Percentiles rank a stretch among this genome's conserved stretches.
Conservation (phyloP, 1,140 invertebrate species). For the Hyposmocoma kahamanoa region DNA sequence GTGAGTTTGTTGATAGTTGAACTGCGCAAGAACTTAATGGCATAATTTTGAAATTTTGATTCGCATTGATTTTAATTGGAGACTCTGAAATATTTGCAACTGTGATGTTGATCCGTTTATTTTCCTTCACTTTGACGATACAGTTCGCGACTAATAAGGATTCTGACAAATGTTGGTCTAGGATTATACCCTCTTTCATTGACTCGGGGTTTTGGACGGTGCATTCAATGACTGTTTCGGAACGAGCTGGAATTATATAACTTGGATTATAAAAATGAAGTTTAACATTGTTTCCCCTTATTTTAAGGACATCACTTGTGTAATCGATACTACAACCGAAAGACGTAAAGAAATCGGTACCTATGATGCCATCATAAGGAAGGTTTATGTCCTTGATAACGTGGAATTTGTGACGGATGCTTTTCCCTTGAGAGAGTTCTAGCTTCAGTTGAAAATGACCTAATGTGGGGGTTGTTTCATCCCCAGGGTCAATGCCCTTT, state of each 20-base stretch:
- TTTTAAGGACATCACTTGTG: constrained; percentile 23
- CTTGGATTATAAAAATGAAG: constrained; percentile 12
- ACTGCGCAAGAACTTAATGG: background rate
- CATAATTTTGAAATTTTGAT: background rate
- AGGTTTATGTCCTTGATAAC: constrained; percentile 25
- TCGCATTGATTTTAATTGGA: background rate
- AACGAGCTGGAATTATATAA: constrained; percentile 17
- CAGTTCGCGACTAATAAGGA: constrained; percentile 15
- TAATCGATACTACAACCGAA: constrained; percentile 23
- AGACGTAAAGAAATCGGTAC: constrained; percentile 29
- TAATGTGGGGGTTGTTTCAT: constrained; percentile 8
- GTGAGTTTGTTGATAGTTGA: background rate
- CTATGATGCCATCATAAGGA: constrained; percentile 24
- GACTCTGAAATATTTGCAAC: background rate
- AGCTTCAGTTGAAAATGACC: constrained; percentile 4
- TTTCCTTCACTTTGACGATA: constrained; percentile 16
- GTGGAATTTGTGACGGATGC: constrained; percentile 22
- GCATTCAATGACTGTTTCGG: constrained; percentile 24
- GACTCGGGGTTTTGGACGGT: constrained; percentile 1
- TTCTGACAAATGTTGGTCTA: constrained; percentile 18
- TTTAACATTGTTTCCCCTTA: constrained; percentile 20
- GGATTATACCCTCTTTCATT: constrained; percentile 12
- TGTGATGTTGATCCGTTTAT: constrained; percentile 9
- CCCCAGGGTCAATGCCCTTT: too few species aligned
- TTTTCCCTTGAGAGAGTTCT: constrained; percentile 17